Evolutionary conservation across 2,797 vertebrate species (phyloP).

Genomic region (Tenualosa thibaudeaui): DNA sequence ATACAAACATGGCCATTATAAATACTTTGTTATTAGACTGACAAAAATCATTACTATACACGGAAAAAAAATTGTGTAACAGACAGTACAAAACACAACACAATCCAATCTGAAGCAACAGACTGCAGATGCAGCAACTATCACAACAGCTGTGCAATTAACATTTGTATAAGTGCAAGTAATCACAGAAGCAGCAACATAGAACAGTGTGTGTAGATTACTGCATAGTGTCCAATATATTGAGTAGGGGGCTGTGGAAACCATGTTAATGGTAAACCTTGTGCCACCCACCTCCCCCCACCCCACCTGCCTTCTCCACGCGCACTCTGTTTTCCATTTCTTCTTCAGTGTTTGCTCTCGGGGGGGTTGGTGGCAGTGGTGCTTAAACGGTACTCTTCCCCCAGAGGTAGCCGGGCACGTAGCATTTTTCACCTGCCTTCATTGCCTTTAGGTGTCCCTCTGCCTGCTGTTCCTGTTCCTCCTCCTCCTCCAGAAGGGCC

Average conservation of each 20-base stretch:
- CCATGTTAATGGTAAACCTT: not conserved
- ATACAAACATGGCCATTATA: not conserved
- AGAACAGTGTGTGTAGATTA: not conserved
- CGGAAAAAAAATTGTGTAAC: not conserved
- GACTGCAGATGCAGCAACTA: not conserved
- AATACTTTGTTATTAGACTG: not conserved
- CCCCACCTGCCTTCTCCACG: not conserved
- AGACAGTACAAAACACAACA: not conserved
- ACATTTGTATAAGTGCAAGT: not conserved
- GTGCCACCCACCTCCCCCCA: not conserved
- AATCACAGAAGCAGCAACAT: not conserved
- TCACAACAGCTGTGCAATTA: not conserved
- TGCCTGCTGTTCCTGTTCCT: conserved; percentile 61
- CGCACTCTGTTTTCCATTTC: not conserved
- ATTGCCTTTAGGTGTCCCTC: conserved; percentile 13
- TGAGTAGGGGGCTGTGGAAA: not conserved
- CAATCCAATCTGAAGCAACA: not conserved
- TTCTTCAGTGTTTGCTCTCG: not conserved
- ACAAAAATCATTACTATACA: not conserved
- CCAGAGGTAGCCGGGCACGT: not conserved
- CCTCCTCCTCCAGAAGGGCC: conserved; percentile 84
- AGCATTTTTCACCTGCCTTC: not conserved
- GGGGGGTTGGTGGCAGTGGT: not conserved
- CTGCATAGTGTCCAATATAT: not conserved
- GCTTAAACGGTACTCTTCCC: not conserved